Evolutionary conservation across 2,797 vertebrate genomes (phyloP).

Genomic region (Muraenolepis orangiensis): DNA sequence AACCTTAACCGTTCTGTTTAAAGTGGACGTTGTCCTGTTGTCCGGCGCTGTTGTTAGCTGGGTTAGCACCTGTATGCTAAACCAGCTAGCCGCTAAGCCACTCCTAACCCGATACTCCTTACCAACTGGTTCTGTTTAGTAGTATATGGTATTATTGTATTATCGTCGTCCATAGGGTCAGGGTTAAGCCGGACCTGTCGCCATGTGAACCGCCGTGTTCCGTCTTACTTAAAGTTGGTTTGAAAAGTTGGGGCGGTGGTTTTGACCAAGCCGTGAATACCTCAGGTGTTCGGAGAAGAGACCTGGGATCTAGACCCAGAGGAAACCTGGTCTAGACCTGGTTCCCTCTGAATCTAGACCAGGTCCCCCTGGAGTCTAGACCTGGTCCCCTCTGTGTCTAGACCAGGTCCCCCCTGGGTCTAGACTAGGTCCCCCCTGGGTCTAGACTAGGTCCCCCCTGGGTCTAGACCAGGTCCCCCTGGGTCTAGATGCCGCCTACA

Average conservation of each 20-base stretch:
- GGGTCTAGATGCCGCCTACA: no score
- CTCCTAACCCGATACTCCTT: neutral
- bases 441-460: no score
- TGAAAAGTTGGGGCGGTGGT: neutral
- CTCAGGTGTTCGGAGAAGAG: neutral
- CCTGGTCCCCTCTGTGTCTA: no score
- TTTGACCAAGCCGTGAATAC: no score
- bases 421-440: no score
- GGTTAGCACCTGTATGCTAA: neutral
- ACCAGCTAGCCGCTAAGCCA: neutral
- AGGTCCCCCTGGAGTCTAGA: no score
- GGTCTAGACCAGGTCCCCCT: no score
- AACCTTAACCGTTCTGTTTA: neutral
- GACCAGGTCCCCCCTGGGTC: no score
- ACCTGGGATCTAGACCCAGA: no score
- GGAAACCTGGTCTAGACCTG: no score
- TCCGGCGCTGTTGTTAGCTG: conserved; percentile 15
- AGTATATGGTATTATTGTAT: neutral
- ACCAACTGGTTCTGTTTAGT: neutral
- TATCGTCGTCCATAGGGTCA: no score
- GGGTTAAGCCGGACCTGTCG: neutral
- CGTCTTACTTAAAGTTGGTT: neutral
- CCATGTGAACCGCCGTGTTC: neutral
- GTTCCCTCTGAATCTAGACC: no score
- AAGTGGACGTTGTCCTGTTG: neutral